Conservation (phyloP, 2,888 invertebrate species). For the Nemapogon koenigi region DNA sequence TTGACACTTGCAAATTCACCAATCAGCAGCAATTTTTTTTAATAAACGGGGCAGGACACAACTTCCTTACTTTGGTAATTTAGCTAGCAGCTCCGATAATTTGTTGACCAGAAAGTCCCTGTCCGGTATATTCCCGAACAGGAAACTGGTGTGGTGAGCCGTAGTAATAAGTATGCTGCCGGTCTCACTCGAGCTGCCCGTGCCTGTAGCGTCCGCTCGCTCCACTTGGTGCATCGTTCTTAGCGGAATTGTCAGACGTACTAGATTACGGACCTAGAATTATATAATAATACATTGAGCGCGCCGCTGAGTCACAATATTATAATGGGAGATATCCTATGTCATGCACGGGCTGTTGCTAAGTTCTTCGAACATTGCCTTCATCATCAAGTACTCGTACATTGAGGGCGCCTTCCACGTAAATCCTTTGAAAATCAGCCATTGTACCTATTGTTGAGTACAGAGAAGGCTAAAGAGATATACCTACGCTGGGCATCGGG, state of each 20-base stretch:
- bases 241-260: constrained; percentile 88
- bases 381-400: neutral
- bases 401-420: too few relatives aligned
- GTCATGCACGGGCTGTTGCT: too few relatives aligned
- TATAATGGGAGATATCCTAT: too few relatives aligned
- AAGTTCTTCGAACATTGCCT: constrained; percentile 1
- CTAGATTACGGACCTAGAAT: constrained; percentile 75
- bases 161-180: constrained; percentile 83
- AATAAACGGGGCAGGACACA: too few relatives aligned
- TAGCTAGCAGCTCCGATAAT: constrained; percentile 85
- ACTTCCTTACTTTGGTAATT: constrained; percentile 58
- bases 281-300: too few relatives aligned
- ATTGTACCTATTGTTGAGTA: too few relatives aligned
- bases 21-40: too few relatives aligned
- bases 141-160: constrained; percentile 80
- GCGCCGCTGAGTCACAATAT: too few relatives aligned
- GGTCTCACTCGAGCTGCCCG: constrained; percentile 64
- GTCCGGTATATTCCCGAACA: constrained; percentile 89
- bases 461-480: too few relatives aligned
- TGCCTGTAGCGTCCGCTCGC: constrained; percentile 73
- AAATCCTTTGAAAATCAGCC: too few relatives aligned
- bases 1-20: too few relatives aligned
- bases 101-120: constrained; percentile 89
- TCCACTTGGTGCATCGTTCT: constrained; percentile 83
- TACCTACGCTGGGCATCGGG: too few relatives aligned